Conservation (phyloP, 2,888 invertebrate genomes). For the Marronus borbonicus region DNA sequence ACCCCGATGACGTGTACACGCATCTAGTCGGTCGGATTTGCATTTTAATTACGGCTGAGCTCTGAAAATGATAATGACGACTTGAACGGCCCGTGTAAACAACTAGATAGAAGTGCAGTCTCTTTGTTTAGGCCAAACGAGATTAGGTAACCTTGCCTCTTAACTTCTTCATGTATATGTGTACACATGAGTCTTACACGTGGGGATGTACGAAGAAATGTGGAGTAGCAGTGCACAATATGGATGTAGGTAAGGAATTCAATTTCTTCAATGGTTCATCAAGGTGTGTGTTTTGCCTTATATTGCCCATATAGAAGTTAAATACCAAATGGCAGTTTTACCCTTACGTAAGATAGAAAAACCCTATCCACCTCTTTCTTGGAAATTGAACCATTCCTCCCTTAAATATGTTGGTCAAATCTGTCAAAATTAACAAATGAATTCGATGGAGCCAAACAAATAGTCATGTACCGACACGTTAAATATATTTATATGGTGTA, state of each 20-base stretch:
- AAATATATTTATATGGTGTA: too few species aligned
- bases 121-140: conserved; percentile 55
- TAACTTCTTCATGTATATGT: conserved; percentile 40
- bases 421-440: too few species aligned
- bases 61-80: conserved; percentile 77
- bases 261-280: conserved; percentile 3
- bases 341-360: too few species aligned
- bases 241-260: conserved; percentile 17
- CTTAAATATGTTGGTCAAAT: too few species aligned
- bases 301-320: not conserved
- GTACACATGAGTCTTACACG: not conserved
- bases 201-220: conserved; percentile 6
- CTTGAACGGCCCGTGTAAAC: conserved; percentile 70
- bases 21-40: conserved; percentile 73
- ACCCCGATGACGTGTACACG: conserved; percentile 71
- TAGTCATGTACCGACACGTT: too few species aligned
- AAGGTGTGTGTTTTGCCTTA: conserved; percentile 1
- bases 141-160: conserved; percentile 50
- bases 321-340: too few species aligned
- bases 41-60: conserved; percentile 76
- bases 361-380: too few species aligned
- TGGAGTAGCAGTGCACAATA: conserved; percentile 24
- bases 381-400: too few species aligned
- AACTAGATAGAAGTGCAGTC: conserved; percentile 61
- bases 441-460: too few species aligned